A percentile compares a stretch with the other conserved stretches of the same genome.
Evolutionary conservation across 2,888 invertebrate species (phyloP).

Genomic region (Sarcophaga caerulescens): DNA sequence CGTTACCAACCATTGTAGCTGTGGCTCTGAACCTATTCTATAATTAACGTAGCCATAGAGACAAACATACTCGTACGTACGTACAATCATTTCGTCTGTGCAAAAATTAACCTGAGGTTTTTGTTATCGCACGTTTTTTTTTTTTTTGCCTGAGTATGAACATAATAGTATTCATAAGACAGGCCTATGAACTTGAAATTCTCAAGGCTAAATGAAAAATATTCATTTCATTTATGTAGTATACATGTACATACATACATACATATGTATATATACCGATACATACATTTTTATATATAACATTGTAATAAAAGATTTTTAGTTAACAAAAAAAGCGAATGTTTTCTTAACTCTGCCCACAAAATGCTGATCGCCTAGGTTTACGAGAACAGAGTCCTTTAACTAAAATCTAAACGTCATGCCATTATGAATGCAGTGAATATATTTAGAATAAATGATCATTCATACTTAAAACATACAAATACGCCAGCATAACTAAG

Average conservation of each 20-base stretch:
- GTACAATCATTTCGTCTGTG: not conserved
- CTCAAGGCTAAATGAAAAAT: not conserved
- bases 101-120: not conserved
- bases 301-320: no score
- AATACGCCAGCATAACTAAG: no score
- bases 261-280: not conserved
- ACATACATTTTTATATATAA: no score
- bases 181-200: conserved; percentile 34
- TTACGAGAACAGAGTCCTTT: not conserved
- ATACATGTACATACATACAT: not conserved
- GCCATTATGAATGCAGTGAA: no score
- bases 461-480: no score
- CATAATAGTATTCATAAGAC: not conserved
- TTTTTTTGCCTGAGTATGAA: not conserved
- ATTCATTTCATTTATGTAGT: not conserved
- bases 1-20: not conserved
- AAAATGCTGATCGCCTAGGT: conserved; percentile 16
- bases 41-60: not conserved
- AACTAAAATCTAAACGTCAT: conserved; percentile 6
- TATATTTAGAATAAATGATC: no score
- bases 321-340: not conserved
- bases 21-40: not conserved
- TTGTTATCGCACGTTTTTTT: not conserved
- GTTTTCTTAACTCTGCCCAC: not conserved
- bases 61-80: no score